Evolutionary conservation across 2,113 vertebrate species (phyloP).

Genomic region (Crocuta crocuta): DNA sequence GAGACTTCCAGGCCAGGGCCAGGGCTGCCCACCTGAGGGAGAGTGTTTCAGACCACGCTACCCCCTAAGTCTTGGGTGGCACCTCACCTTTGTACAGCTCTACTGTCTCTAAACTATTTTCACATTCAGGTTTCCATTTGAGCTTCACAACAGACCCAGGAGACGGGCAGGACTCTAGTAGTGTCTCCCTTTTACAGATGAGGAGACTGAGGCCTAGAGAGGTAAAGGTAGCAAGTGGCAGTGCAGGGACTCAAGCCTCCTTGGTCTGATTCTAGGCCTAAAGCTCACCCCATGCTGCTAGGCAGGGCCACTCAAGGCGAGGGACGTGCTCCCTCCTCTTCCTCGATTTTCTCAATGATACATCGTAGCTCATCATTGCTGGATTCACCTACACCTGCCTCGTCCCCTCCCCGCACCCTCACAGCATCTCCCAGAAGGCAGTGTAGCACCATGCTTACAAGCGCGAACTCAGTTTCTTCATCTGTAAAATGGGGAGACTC

Average conservation of each 20-base stretch:
- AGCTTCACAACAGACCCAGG: background rate
- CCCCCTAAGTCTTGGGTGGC: no score
- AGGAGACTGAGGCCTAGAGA: background rate
- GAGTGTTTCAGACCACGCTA: background rate
- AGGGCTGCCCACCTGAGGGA: background rate
- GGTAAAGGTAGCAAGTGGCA: background rate
- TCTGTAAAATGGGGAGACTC: background rate
- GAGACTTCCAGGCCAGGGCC: background rate
- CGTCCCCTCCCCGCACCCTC: accelerated
- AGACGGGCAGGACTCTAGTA: background rate
- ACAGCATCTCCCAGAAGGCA: background rate
- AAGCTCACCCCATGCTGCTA: background rate
- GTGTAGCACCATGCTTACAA: background rate
- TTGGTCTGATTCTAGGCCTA: background rate
- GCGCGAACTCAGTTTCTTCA: background rate
- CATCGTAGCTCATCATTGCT: background rate
- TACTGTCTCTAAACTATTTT: background rate
- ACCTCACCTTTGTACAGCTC: background rate
- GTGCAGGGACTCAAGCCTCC: background rate
- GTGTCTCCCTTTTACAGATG: background rate
- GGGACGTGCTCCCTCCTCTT: accelerated
- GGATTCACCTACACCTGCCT: background rate
- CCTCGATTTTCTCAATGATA: background rate
- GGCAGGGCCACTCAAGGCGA: background rate
- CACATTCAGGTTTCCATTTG: background rate